Conservation (phyloP, 2,888 invertebrate genomes). For the Nomada fucata region DNA sequence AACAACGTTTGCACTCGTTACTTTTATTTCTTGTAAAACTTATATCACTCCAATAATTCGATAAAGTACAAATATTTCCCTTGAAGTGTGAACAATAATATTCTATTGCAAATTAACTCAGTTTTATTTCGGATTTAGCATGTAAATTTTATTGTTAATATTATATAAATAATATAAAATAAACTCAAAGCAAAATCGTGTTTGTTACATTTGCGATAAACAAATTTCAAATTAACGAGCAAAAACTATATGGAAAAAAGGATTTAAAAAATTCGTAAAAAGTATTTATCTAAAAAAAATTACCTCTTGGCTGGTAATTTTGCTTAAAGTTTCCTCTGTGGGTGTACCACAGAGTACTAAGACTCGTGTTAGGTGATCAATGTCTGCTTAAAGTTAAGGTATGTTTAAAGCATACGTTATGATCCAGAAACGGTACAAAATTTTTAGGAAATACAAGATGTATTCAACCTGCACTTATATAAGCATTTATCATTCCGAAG, state of each 20-base stretch:
- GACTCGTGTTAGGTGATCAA: slow-evolving; percentile 95
- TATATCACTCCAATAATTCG: neutral
- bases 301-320: slow-evolving; percentile 96
- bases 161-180: slow-evolving; percentile 1
- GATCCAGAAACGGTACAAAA: slow-evolving; percentile 35
- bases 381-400: slow-evolving; percentile 88
- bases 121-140: neutral
- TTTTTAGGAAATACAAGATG: slow-evolving; percentile 26
- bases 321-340: slow-evolving; percentile 91
- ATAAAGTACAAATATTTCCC: no score
- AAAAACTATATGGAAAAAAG: neutral
- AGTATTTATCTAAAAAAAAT: slow-evolving; percentile 77
- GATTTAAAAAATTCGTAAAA: slow-evolving; percentile 3
- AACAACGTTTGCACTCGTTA: slow-evolving; percentile 71
- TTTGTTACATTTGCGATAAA: neutral
- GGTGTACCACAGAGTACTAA: slow-evolving; percentile 95
- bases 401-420: slow-evolving; percentile 69
- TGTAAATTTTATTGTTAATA: slow-evolving; percentile 10
- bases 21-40: neutral
- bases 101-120: slow-evolving; percentile 11
- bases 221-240: neutral
- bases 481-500: slow-evolving; percentile 48
- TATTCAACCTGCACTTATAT: slow-evolving; percentile 11
- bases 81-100: no score
- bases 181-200: slow-evolving; percentile 53